Conservation (phyloP, 2,888 invertebrate species). For the Patella ulyssiponensis region DNA sequence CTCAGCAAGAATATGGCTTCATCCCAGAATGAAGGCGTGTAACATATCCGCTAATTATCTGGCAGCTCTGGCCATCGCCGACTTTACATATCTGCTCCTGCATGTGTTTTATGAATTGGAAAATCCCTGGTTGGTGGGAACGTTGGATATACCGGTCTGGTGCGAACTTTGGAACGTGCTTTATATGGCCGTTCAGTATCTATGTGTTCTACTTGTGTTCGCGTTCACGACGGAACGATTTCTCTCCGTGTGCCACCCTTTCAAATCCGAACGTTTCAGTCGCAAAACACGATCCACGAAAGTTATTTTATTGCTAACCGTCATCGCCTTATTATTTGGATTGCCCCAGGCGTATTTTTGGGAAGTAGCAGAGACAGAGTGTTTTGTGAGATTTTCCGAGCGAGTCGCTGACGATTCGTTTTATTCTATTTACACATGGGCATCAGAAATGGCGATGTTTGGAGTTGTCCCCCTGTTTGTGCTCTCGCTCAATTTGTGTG, state of each 20-base stretch:
- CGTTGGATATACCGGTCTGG: conserved; percentile 45
- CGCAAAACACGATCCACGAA: conserved; percentile 54
- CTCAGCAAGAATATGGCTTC: conserved; percentile 62
- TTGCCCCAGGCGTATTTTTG: conserved; percentile 63
- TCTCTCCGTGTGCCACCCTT: conserved; percentile 59
- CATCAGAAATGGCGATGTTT: conserved; percentile 51
- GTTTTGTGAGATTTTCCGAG: conserved; percentile 29
- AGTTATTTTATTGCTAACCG: conserved; percentile 50
- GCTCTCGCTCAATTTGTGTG: conserved; percentile 50
- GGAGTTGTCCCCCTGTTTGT: conserved; percentile 48
- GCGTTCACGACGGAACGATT: conserved; percentile 67
- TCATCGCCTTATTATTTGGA: conserved; percentile 45
- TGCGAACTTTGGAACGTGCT: conserved; percentile 62
- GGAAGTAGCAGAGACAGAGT: conserved; percentile 41
- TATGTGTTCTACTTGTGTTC: conserved; percentile 63
- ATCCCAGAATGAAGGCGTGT: conserved; percentile 52
- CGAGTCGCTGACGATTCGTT: conserved; percentile 32
- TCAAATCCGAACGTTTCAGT: conserved; percentile 58
- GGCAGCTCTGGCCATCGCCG: conserved; percentile 60
- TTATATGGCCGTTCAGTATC: conserved; percentile 61
- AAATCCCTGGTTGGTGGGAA: conserved; percentile 58
- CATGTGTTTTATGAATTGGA: conserved; percentile 63
- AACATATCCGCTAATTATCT: conserved; percentile 67
- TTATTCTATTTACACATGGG: conserved; percentile 47
- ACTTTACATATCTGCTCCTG: conserved; percentile 55